Evolutionary conservation across 1,140 invertebrate species (phyloP).

Genomic region (Achroia grisella): DNA sequence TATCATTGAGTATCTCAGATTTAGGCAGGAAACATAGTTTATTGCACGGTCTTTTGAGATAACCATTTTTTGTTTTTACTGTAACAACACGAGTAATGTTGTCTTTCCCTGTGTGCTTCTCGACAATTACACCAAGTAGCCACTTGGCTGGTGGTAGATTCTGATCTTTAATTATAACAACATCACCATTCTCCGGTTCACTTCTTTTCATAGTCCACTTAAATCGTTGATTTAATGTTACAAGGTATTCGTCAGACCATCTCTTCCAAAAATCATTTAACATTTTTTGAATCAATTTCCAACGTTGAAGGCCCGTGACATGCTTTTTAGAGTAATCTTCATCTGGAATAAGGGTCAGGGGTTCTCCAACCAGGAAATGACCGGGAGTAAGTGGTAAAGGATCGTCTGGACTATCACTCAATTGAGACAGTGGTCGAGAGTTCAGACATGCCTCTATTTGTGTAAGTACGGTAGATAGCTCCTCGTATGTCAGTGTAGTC

Average conservation of each 20-base stretch:
- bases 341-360: neutral
- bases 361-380: slow-evolving; percentile 4
- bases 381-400: slow-evolving; percentile 1
- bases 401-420: slow-evolving; percentile 5
- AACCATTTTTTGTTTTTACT: slow-evolving; percentile 22
- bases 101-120: slow-evolving; percentile 33
- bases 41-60: slow-evolving; percentile 13
- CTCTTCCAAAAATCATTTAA: slow-evolving; percentile 3
- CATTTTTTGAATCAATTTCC: slow-evolving; percentile 6
- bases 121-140: slow-evolving; percentile 29
- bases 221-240: neutral
- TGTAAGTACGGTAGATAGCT: neutral
- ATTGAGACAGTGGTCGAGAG: neutral
- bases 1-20: neutral
- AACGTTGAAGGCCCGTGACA: neutral
- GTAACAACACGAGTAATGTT: slow-evolving; percentile 33
- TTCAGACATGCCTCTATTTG: slow-evolving; percentile 7
- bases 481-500: slow-evolving; percentile 1
- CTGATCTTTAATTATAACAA: slow-evolving; percentile 32
- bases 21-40: slow-evolving; percentile 10
- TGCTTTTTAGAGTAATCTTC: neutral
- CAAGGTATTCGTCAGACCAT: slow-evolving; percentile 5
- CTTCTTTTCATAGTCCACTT: slow-evolving; percentile 2
- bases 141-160: slow-evolving; percentile 33
- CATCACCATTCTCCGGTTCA: slow-evolving; percentile 10